Base-by-base conservation (phyloP, 2,888 invertebrate species). In the Standfussiana lucernea region DNA sequence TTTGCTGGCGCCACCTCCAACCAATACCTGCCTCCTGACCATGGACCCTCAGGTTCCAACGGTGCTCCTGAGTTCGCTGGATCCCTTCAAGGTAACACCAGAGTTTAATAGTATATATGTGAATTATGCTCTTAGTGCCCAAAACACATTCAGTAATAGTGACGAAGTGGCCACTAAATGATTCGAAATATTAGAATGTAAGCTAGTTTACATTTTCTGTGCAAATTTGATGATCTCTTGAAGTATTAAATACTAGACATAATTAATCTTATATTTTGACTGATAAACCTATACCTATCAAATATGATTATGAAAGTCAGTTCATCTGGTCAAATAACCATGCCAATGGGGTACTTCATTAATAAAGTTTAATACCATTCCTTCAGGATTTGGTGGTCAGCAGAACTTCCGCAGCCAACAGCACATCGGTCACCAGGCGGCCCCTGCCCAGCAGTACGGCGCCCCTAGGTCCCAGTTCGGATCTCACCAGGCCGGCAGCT, bases 21-120 rank as follows among this genome's bases (percentile, higher is more conserved):
- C 91, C 95, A 95, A 79, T 96, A 96, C 88, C 89, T 96, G 61
- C 95, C 96, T 47, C 96, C 96, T 79, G 79, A 93, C 79, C 93
- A 93, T 4, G 94, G 92, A 80, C 83, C 93, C 64, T 89, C 94
- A 70, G 91, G 90, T 70, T 87, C 90, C 50, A 89, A 82, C 67
- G 90, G 88, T 59, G 66, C 5, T 1, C 50, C 75, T 32, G 82
- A 85, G 61, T 91, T 89, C 72, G 47, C 85, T 61, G 85, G 90
- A 24, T 88, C 91, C 62, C 72, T 77, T 18, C 79, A 82, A 68
- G 91, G 91, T 91, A 71, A 80, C 77, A 40, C n/a, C 3, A 7
- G n/a, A 15, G 2, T n/a, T 3, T n/a, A n/a, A 37, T 11, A 56
- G 4, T n/a, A 28, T 50, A 50, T 21, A n/a, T n/a, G 13, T 40